phyloP scores from a whole-genome alignment of 2,797 vertebrate species.

The Eremophila alpestris region DNA sequence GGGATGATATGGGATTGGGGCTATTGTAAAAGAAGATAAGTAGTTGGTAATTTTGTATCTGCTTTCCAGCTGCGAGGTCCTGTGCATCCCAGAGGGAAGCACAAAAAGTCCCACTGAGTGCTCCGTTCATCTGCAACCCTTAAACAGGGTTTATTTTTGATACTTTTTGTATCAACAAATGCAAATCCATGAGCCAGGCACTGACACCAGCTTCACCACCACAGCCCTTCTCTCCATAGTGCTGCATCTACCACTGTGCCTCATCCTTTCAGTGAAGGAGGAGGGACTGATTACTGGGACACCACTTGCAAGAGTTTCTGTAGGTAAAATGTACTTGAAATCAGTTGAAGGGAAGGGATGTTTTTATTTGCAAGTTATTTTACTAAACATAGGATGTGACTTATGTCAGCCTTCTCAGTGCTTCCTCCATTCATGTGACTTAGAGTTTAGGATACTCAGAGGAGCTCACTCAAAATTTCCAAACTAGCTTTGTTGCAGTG shows the following conservation, averaged over 20 bases:
- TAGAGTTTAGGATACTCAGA: background rate
- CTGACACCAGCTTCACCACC: background rate
- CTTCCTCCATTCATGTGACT: slow-evolving; percentile 55
- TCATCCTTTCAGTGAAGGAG: background rate
- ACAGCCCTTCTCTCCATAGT: rapidly evolving
- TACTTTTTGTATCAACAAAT: background rate
- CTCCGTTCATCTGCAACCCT: background rate
- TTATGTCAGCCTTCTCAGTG: slow-evolving; percentile 12
- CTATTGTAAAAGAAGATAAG: background rate
- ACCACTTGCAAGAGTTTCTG: background rate
- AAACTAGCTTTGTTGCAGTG: background rate
- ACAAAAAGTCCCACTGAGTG: background rate
- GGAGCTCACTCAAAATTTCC: slow-evolving; percentile 42
- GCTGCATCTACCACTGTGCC: background rate
- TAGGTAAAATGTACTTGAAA: background rate
- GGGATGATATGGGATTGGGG: rapidly evolving
- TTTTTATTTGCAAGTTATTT: background rate
- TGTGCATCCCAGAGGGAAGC: background rate
- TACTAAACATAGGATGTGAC: slow-evolving; percentile 34
- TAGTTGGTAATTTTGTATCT: background rate
- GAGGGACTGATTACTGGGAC: background rate
- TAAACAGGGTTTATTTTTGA: background rate
- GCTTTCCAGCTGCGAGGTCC: background rate
- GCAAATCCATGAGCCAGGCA: background rate
- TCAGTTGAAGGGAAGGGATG: background rate